phyloP scores from a whole-genome alignment of 2,797 vertebrate species.

The Sardinella longiceps region DNA sequence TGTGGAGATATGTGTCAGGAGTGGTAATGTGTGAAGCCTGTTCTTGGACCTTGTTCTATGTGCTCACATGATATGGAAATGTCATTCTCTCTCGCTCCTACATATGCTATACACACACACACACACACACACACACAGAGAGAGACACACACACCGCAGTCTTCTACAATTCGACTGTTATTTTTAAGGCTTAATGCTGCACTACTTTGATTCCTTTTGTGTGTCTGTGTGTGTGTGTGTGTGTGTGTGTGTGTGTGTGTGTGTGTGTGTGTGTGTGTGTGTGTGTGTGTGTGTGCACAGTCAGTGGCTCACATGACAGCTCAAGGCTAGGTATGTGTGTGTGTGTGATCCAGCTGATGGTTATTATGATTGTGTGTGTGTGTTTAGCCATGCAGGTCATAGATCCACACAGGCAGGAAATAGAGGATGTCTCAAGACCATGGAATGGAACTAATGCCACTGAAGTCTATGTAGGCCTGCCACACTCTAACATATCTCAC shows the following conservation, averaged over 20 bases:
- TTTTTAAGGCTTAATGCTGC: too few relatives aligned
- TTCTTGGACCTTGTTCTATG: background rate
- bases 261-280: background rate
- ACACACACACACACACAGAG: too few relatives aligned
- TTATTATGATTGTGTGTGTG: background rate
- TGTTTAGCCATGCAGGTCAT: background rate
- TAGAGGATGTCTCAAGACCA: background rate
- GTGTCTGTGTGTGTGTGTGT: background rate
- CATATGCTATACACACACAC: too few relatives aligned
- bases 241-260: background rate
- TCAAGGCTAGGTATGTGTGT: too few relatives aligned
- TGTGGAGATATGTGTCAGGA: background rate
- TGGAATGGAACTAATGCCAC: background rate
- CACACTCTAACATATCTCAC: background rate
- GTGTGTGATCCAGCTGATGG: background rate
- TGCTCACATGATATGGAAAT: background rate
- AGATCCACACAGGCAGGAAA: conserved; percentile 6
- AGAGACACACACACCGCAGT: too few relatives aligned
- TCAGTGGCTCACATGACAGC: too few relatives aligned
- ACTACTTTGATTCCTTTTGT: background rate
- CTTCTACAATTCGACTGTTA: too few relatives aligned
- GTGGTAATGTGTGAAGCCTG: background rate
- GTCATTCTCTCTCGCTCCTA: background rate
- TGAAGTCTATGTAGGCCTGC: background rate
- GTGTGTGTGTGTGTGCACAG: background rate